phyloP scores from a whole-genome alignment of 2,797 vertebrate species.

The Phataginus tetradactyla region DNA sequence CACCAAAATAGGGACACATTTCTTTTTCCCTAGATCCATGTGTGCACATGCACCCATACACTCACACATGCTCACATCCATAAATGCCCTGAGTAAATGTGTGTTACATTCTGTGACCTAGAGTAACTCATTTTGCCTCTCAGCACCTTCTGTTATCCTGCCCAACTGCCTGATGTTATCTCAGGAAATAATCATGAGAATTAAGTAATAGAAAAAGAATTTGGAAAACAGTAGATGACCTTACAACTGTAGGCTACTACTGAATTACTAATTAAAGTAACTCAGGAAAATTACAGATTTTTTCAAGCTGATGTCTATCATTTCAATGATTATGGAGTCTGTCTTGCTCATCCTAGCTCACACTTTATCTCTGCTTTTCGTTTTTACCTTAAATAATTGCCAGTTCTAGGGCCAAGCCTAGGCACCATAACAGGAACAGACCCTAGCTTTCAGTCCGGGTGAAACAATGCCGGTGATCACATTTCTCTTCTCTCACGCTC shows the following conservation, averaged over 20 bases:
- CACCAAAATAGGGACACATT: background rate
- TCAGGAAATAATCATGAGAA: conserved; percentile 2
- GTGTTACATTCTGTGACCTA: background rate
- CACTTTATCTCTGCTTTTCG: background rate
- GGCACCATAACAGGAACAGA: background rate
- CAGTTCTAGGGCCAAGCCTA: background rate
- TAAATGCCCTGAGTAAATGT: background rate
- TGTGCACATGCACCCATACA: fast-evolving
- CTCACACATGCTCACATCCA: background rate
- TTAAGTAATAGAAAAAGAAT: conserved; percentile 10
- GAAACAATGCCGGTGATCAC: background rate
- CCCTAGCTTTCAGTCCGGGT: background rate
- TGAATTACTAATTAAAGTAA: background rate
- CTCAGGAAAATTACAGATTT: background rate
- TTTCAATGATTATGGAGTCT: background rate
- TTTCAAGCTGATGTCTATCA: background rate
- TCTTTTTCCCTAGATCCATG: background rate
- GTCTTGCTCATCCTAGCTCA: background rate
- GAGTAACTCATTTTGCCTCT: background rate
- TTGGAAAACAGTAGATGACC: background rate
- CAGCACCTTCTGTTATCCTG: background rate
- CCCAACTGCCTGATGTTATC: background rate
- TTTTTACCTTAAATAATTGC: conserved; percentile 18
- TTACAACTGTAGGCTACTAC: background rate
- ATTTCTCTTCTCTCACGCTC: background rate